Conservation (phyloP, 2,888 invertebrate species). For the Pseudoips prasinana region DNA sequence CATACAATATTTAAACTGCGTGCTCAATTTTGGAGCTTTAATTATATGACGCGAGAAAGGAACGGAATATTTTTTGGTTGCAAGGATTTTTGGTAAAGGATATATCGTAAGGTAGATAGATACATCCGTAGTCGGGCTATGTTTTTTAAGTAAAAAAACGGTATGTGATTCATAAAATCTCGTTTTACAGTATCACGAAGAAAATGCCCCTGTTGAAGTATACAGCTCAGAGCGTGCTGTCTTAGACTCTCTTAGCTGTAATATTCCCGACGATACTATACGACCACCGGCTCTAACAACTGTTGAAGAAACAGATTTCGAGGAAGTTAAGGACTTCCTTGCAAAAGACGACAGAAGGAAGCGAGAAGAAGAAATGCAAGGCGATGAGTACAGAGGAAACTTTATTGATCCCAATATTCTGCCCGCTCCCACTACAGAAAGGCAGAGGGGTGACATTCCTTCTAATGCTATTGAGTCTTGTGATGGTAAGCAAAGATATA, state of each 20-base stretch:
- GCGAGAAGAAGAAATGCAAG: conserved; percentile 67
- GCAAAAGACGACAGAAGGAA: conserved; percentile 58
- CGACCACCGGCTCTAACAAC: conserved; percentile 51
- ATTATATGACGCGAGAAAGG: too few relatives aligned
- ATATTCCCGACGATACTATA: conserved; percentile 40
- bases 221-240: conserved; percentile 74
- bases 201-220: conserved; percentile 80
- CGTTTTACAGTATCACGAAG: conserved; percentile 80
- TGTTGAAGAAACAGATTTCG: conserved; percentile 56
- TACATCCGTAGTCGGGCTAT: too few relatives aligned
- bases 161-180: conserved; percentile 1
- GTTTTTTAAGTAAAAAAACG: too few relatives aligned
- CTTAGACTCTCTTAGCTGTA: conserved; percentile 76
- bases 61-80: too few relatives aligned
- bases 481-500: conserved; percentile 66
- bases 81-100: too few relatives aligned
- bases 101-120: too few relatives aligned
- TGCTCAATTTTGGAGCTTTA: too few relatives aligned
- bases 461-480: conserved; percentile 68
- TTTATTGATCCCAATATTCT: conserved; percentile 54
- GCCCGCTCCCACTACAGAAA: conserved; percentile 40
- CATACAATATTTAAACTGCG: too few relatives aligned
- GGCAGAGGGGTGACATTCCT: conserved; percentile 68
- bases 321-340: conserved; percentile 64
- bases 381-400: conserved; percentile 65